A percentile compares a stretch with the other conserved stretches of the same genome.
Conservation (phyloP, 2,888 invertebrate species). For the Leptopilina drosophilae region DNA sequence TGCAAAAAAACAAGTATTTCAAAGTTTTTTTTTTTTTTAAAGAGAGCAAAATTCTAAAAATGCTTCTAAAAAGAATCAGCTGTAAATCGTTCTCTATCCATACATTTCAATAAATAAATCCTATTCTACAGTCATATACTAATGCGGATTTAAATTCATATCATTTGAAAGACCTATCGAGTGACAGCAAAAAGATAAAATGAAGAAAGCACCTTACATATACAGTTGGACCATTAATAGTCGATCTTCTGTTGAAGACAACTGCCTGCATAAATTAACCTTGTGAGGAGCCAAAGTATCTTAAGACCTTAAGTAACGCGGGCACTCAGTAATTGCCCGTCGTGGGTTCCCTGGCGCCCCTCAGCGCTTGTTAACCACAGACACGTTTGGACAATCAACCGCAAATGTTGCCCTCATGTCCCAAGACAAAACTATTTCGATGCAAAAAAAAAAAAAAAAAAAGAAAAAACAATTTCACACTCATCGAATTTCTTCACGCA, state of each 20-base stretch:
- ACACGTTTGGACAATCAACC: constrained; percentile 48
- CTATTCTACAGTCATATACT: neutral
- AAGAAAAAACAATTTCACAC: neutral
- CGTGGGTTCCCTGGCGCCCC: constrained; percentile 52
- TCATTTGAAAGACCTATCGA: constrained; percentile 1
- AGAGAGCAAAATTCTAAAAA: too few species aligned
- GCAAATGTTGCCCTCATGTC: constrained; percentile 40
- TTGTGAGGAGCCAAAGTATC: constrained; percentile 53
- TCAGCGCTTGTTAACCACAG: constrained; percentile 52
- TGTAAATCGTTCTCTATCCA: too few species aligned
- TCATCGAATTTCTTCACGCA: constrained; percentile 1
- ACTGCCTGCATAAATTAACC: constrained; percentile 59
- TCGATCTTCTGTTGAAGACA: constrained; percentile 47
- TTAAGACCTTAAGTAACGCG: constrained; percentile 55
- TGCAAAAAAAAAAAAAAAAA: constrained; percentile 12
- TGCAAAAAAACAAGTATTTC: too few species aligned
- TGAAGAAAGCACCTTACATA: constrained; percentile 35
- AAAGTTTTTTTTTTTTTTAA: too few species aligned
- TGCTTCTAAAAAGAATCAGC: neutral
- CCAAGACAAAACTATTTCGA: constrained; percentile 23
- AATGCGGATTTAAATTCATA: neutral
- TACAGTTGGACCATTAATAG: constrained; percentile 32
- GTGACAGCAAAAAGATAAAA: constrained; percentile 20
- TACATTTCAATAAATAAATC: too few species aligned
- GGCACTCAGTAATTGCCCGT: constrained; percentile 57